These are phyloP conservation scores for Diadromus collaris DNA, from an alignment of 2,888 invertebrate genomes.

Conservation along the genomic window DNA sequence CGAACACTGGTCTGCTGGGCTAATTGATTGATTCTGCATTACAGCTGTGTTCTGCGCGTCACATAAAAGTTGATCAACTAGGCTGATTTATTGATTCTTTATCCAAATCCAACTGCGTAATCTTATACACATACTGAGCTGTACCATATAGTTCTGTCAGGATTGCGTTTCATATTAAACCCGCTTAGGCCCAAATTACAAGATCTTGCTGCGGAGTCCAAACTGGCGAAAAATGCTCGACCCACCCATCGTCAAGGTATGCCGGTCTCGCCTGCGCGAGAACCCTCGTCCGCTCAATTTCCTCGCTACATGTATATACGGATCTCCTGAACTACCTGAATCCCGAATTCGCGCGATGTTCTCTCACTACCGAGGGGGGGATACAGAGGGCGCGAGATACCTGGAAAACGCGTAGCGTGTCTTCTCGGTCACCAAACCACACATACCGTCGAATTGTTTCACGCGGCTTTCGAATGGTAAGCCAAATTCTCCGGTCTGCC, in stretches of 20 bases:
- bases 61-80: too few relatives aligned
- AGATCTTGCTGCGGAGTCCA: background rate
- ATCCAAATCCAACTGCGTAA: too few relatives aligned
- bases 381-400: background rate
- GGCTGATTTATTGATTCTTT: too few relatives aligned
- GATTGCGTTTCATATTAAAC: background rate
- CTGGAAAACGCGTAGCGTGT: slow-evolving; percentile 27
- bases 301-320: slow-evolving; percentile 10
- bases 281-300: slow-evolving; percentile 11
- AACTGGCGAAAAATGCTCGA: background rate
- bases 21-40: too few relatives aligned
- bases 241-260: slow-evolving; percentile 25
- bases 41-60: too few relatives aligned
- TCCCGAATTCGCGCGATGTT: slow-evolving; percentile 51
- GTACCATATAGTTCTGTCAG: too few relatives aligned
- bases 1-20: too few relatives aligned
- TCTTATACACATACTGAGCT: too few relatives aligned
- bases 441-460: slow-evolving; percentile 50
- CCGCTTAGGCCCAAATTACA: background rate
- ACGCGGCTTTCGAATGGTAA: slow-evolving; percentile 51
- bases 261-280: slow-evolving; percentile 9
- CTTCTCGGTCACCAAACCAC: slow-evolving; percentile 10
- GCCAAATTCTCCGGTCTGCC: slow-evolving; percentile 67
- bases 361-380: slow-evolving; percentile 13
- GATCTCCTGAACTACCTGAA: slow-evolving; percentile 24